Evolutionary conservation across 2,113 vertebrate species (phyloP), one percentile per base, ranked within the genome.

Genomic region (Amblyopsis rosae): DNA sequence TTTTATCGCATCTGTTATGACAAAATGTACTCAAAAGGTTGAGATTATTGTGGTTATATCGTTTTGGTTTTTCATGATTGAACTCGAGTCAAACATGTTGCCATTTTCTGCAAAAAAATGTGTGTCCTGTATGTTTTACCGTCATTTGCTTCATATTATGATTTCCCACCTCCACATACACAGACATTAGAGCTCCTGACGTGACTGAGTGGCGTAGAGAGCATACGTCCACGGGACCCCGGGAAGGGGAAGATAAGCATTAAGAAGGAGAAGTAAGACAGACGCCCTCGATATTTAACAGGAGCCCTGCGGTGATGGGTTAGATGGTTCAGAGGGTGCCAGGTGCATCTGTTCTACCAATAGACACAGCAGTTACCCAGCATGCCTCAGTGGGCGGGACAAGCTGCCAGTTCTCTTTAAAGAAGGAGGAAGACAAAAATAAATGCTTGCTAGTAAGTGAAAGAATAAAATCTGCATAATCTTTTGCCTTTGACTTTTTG

Each of bases 291-390:
- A 75, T 79, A 78, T 80, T 81, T 82, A 77, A 83, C 63, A 65
- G 73, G 69, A 70, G 62, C 73, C 75, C 69, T 55, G 75, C 65
- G 75, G 69, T 54, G 79, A 0, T 8, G 70, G 86, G 82, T 82
- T 82, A 82, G 79, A 77, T 70, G 67, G 63, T 80, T 76, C 79
- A 85, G 19, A 19, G 19, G 81, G 81, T 87, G 82, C 76, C 10
- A 63, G 80, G 73, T 7, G 32, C 77, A 83, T 85, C 82, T 82
- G 77, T 78, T 82, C 77, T 26, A 70, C 70, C 69, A 45, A 62
- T 77, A 82, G 72, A 85, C 59, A 76, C 76, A 88, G 46, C 73
- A 82, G 59, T 66, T 69, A n/a, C 61, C 69, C 66, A 71, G 64
- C 59, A 41, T 75, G 72, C 60, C 72, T 76, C 74, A 71, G 80